Evolutionary conservation across 2,888 invertebrate genomes (phyloP).

Genomic region (Leistus spinibarbis): DNA sequence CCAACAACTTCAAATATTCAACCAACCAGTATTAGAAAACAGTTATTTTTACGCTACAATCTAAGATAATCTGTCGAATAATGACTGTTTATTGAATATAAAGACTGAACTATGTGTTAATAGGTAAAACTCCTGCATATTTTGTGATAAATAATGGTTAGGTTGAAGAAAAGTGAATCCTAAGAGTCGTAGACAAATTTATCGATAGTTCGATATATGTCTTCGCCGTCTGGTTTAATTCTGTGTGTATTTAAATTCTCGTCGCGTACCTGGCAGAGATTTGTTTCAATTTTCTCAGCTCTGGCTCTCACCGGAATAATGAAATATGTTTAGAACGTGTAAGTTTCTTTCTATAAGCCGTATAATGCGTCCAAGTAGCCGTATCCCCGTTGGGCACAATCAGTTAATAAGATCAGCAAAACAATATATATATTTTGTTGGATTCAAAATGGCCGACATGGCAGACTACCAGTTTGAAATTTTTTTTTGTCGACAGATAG

Average conservation of each 20-base stretch:
- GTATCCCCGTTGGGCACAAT: constrained; percentile 44
- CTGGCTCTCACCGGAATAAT: constrained; percentile 19
- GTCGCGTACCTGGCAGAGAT: constrained; percentile 31
- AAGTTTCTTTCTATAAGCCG: constrained; percentile 5
- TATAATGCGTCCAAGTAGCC: constrained; percentile 15
- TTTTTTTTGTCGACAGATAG: constrained; percentile 8
- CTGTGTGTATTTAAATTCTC: constrained; percentile 24
- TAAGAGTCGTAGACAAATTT: background rate
- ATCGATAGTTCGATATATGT: background rate
- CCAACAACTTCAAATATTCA: too few species aligned
- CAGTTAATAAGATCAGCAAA: constrained; percentile 58
- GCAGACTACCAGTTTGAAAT: background rate
- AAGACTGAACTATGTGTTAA: too few species aligned
- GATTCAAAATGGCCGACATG: constrained; percentile 57
- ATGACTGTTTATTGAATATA: too few species aligned
- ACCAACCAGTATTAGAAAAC: too few species aligned
- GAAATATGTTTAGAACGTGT: constrained; percentile 37
- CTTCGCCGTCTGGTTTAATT: background rate
- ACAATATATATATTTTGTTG: constrained; percentile 51
- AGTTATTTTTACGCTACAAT: too few species aligned
- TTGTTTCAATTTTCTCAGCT: constrained; percentile 33
- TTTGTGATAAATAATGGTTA: background rate
- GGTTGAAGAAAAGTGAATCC: background rate
- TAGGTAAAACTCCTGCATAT: too few species aligned
- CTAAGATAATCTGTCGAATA: too few species aligned